Percentiles rank a stretch among this genome's conserved stretches.
Evolutionary conservation across 2,888 invertebrate species (phyloP).

Genomic region (Leucania comma): DNA sequence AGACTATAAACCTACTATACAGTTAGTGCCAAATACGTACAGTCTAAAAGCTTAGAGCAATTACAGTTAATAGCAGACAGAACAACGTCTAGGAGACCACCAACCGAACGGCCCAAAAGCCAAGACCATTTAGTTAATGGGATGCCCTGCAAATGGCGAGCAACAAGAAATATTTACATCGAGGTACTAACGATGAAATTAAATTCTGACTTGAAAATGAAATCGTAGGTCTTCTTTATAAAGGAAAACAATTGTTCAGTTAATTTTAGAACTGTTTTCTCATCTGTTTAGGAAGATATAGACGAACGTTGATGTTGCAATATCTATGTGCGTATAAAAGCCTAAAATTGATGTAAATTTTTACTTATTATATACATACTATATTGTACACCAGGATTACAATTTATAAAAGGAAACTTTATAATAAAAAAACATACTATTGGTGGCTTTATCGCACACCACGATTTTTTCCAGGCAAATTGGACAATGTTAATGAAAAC

Average conservation of each 20-base stretch:
- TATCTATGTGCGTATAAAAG: not conserved
- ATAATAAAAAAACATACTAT: no score
- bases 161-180: conserved; percentile 38
- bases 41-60: conserved; percentile 45
- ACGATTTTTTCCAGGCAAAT: no score
- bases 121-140: conserved; percentile 52
- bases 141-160: conserved; percentile 39
- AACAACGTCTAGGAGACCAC: conserved; percentile 48
- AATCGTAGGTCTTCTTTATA: conserved; percentile 16
- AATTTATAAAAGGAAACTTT: no score
- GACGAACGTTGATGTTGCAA: no score
- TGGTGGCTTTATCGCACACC: no score
- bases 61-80: conserved; percentile 49
- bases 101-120: conserved; percentile 21
- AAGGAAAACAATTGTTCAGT: not conserved
- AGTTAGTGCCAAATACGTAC: conserved; percentile 5
- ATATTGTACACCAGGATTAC: no score
- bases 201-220: conserved; percentile 17
- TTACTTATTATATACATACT: no score
- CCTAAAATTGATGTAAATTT: no score
- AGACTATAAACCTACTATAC: conserved; percentile 7
- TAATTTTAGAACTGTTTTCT: conserved; percentile 3
- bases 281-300: not conserved
- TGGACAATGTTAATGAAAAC: not conserved
- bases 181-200: conserved; percentile 26